phyloP scores from a whole-genome alignment of 1,140 invertebrate species.

The Eurytemora carolleeae region DNA sequence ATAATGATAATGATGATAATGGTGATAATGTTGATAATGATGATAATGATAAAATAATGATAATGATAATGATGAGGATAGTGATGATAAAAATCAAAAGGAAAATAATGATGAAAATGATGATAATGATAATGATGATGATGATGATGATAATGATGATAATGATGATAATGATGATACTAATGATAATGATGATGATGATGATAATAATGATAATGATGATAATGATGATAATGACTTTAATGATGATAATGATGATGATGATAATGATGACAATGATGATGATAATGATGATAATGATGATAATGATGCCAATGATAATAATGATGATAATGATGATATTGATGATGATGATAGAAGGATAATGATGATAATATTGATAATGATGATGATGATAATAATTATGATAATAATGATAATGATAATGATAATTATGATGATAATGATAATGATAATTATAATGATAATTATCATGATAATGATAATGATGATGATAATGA shows the following conservation, averaged over 20 bases:
- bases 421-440: background rate
- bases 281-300: background rate
- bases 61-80: constrained; percentile 11
- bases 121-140: constrained; percentile 6
- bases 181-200: too few species aligned
- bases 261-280: constrained; percentile 1
- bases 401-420: too few species aligned
- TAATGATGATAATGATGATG: constrained; percentile 10
- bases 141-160: constrained; percentile 4
- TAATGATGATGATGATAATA: too few species aligned
- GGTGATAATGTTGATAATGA: constrained; percentile 2
- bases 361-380: too few species aligned
- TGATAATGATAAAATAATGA: too few species aligned
- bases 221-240: too few species aligned
- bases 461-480: too few species aligned
- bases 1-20: constrained; percentile 8
- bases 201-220: too few species aligned
- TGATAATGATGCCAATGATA: background rate
- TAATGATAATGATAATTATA: too few species aligned
- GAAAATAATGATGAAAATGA: constrained; percentile 4
- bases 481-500: too few species aligned
- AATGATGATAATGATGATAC: too few species aligned
- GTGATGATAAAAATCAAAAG: background rate
- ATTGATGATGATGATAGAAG: background rate
- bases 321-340: background rate